Evolutionary conservation across 2,113 vertebrate species (phyloP).

Genomic region (Peromyscus polionotus): DNA sequence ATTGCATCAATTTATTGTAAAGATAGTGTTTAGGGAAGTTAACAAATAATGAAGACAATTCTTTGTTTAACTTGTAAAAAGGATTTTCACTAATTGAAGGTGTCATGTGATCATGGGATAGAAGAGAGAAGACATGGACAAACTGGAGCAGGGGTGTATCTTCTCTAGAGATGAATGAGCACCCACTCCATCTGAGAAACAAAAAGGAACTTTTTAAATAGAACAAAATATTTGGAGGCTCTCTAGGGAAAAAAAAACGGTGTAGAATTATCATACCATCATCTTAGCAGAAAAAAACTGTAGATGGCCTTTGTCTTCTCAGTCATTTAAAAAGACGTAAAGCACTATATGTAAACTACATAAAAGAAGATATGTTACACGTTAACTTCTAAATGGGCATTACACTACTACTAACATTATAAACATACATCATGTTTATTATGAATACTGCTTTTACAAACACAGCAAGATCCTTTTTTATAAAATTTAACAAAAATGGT

Average conservation of each 20-base stretch:
- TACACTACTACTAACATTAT: background rate
- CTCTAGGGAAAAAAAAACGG: background rate
- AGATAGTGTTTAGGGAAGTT: background rate
- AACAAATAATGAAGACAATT: constrained; percentile 11
- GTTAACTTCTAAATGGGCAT: background rate
- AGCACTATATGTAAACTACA: background rate
- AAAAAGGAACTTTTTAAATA: background rate
- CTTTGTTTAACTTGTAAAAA: constrained; percentile 34
- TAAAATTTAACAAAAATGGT: constrained; percentile 35
- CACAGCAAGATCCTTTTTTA: background rate
- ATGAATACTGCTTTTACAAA: constrained; percentile 17
- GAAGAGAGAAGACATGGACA: background rate
- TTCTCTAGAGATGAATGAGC: background rate
- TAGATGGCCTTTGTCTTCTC: background rate
- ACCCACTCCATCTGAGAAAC: background rate
- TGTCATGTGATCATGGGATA: background rate
- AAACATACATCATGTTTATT: background rate
- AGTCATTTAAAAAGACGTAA: background rate
- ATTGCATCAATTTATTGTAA: constrained; percentile 26
- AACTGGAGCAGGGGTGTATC: background rate
- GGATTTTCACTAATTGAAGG: background rate
- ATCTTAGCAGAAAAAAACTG: background rate
- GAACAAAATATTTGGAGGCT: background rate
- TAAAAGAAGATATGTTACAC: background rate
- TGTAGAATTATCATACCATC: background rate